Conservation (phyloP, 2,888 invertebrate genomes). For the Stenoptilia bipunctidactyla region DNA sequence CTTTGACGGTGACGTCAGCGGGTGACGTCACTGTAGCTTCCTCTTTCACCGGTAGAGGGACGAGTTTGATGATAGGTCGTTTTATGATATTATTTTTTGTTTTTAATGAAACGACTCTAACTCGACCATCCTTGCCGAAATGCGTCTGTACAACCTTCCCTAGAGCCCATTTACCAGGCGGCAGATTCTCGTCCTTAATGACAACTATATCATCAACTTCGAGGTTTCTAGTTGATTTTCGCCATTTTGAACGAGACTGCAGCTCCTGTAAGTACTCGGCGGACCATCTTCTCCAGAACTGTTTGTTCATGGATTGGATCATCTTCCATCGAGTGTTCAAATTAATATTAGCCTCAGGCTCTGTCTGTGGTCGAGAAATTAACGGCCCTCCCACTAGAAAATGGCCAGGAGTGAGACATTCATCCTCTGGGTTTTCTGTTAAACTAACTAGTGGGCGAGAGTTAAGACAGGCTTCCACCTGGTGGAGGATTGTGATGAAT, state of each 20-base stretch:
- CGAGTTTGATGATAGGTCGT: conserved; percentile 3
- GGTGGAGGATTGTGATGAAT: neutral
- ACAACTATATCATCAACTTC: neutral
- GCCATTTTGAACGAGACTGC: neutral
- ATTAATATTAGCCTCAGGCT: neutral
- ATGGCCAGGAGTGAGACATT: neutral
- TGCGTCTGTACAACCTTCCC: neutral
- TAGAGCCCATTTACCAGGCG: conserved; percentile 1
- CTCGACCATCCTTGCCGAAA: neutral
- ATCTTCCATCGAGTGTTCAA: neutral
- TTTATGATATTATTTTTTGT: conserved; percentile 1
- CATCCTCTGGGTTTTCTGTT: neutral
- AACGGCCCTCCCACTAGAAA: neutral
- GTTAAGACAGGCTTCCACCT: neutral
- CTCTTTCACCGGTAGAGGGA: neutral
- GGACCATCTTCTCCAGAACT: neutral
- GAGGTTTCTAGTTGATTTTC: neutral
- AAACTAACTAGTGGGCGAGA: neutral
- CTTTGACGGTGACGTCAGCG: neutral
- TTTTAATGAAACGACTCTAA: conserved; percentile 2
- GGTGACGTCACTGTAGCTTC: too few relatives aligned
- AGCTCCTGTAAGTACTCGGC: neutral
- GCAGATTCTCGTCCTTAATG: neutral
- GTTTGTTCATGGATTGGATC: conserved; percentile 1
- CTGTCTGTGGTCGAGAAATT: neutral